These are phyloP conservation scores for Agrochola lota DNA, from an alignment of 2,888 invertebrate genomes.

Conservation along the genomic window DNA sequence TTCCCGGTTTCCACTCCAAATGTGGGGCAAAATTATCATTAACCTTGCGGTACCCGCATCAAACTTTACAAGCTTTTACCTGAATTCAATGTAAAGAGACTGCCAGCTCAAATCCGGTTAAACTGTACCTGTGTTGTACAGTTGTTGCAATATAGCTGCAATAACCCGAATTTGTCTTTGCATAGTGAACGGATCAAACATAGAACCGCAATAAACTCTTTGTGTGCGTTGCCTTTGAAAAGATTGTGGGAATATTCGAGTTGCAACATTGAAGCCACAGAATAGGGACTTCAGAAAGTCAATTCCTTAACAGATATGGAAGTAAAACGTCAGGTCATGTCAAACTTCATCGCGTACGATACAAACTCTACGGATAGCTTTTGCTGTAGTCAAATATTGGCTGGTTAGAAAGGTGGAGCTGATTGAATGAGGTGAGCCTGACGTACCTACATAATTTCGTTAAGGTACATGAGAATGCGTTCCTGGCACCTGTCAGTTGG, in stretches of 20 bases:
- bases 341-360: too few relatives aligned
- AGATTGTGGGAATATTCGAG: constrained; percentile 59
- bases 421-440: too few relatives aligned
- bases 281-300: background rate
- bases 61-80: constrained; percentile 24
- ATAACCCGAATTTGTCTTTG: constrained; percentile 65
- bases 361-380: too few relatives aligned
- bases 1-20: background rate
- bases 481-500: too few relatives aligned
- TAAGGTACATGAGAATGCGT: too few relatives aligned
- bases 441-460: too few relatives aligned
- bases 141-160: constrained; percentile 57
- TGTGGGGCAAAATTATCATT: background rate
- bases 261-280: constrained; percentile 18
- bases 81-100: constrained; percentile 2
- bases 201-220: constrained; percentile 66
- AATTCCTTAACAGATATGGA: background rate
- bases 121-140: constrained; percentile 24
- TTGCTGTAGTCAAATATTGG: too few relatives aligned
- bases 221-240: constrained; percentile 60
- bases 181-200: constrained; percentile 66
- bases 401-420: too few relatives aligned
- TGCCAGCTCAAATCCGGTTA: background rate
- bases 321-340: background rate
- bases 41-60: background rate